Conservation (phyloP, 2,888 invertebrate genomes). For the Oscheius myriophilus region DNA sequence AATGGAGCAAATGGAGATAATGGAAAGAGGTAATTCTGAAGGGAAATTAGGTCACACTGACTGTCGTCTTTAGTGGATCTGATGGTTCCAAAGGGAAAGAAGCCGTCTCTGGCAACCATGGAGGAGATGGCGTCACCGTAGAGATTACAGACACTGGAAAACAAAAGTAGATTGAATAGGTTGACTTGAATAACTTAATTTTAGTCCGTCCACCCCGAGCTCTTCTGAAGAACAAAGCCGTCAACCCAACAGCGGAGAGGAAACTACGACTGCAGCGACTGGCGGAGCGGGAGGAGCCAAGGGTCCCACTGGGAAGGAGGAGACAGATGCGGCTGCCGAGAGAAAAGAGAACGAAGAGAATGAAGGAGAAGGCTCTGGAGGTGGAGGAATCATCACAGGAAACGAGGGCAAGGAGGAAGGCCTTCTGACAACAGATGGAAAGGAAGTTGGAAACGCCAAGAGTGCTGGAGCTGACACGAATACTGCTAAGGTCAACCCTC, state of each 20-base stretch:
- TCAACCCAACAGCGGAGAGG: neutral
- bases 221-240: neutral
- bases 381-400: too few relatives aligned
- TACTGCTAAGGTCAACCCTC: too few relatives aligned
- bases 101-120: conserved; percentile 8
- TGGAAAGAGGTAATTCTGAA: conserved; percentile 7
- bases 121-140: neutral
- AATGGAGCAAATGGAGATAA: conserved; percentile 3
- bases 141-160: neutral
- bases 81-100: conserved; percentile 2
- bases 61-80: conserved; percentile 2
- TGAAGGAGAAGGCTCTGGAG: conserved; percentile 14
- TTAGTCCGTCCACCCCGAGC: neutral
- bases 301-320: conserved; percentile 5
- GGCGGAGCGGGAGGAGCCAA: neutral
- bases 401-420: conserved; percentile 2
- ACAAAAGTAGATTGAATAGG: too few relatives aligned
- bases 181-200: neutral
- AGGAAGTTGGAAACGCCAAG: neutral
- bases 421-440: conserved; percentile 1
- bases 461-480: conserved; percentile 8
- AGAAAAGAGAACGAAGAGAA: conserved; percentile 17
- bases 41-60: neutral
- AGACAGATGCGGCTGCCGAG: conserved; percentile 1
- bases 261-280: neutral